Base-by-base conservation (phyloP, 2,797 vertebrate genomes). In the Anguilla marmorata region DNA sequence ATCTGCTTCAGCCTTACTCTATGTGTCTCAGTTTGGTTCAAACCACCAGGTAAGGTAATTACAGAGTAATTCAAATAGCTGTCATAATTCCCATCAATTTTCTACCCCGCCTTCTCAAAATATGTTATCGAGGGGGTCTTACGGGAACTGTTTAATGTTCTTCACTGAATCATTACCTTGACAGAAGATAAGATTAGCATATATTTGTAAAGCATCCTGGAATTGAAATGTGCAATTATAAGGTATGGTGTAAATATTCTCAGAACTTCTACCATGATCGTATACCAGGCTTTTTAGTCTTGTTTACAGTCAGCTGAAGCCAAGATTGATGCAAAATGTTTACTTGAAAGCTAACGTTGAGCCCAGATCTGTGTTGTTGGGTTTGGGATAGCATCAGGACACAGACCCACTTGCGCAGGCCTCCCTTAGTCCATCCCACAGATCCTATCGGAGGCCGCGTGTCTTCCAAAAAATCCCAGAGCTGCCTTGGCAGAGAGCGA, bases 401-500 rank as follows among this genome's bases (percentile, higher is more conserved):
- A 7, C 74, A 16, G 74, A 0, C 24, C 79, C 50, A 82, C 79
- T 45, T 82, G 79, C 21, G 2, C 21, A 24, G 45, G 6, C 45
- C 79, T 82, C 79, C n/a, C 19, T 12, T 5, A 14, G 41, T 48
- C 45, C 79, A n/a, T 82, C 4, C 27, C 45, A n/a, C 21, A 82
- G 79, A 82, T 50, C 41, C 27, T 48, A 50, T 50, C 41, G n/a
- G 79, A 82, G 37, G 76, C 14, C 21, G 76, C 11, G 41, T 48
- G 41, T 9, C 76, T 48, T 80, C 76, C 19, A 80, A 45, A 74
- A 48, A 41, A 45, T 16, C 41, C 16, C 37, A 80, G 21, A 82
- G 24, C 79, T 82, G 79, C 45, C 45, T 82, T 82, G 79, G 79
- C 41, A 82, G 79, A 50, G 41, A 50, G 79, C 79, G 11, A 50